A percentile compares a stretch with the other conserved stretches of the same genome.
Conservation (phyloP, 2,888 invertebrate species). For the Ophion ellenae region DNA sequence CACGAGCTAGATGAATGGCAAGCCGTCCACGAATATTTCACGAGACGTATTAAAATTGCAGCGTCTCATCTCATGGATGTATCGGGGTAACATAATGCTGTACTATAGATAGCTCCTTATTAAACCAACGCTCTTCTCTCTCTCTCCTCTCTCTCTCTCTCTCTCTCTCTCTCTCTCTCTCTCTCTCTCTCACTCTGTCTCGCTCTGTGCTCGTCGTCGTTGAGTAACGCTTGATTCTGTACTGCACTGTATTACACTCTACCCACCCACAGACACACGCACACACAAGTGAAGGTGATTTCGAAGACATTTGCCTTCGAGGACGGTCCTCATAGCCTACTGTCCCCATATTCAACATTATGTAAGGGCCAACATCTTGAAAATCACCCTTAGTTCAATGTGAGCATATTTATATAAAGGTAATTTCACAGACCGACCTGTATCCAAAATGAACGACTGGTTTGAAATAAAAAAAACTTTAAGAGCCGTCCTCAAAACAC, state of each 20-base stretch:
- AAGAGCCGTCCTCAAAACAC: too few relatives aligned
- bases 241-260: constrained; percentile 5
- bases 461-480: too few relatives aligned
- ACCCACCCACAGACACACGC: background rate
- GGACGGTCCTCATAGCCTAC: background rate
- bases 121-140: constrained; percentile 78
- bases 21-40: constrained; percentile 83
- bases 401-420: background rate
- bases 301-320: background rate
- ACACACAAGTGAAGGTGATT: background rate
- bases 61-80: constrained; percentile 83
- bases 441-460: too few relatives aligned
- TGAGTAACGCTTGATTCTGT: constrained; percentile 65
- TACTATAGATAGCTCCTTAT: constrained; percentile 85
- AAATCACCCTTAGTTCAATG: background rate
- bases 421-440: too few relatives aligned
- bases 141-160: background rate
- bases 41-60: constrained; percentile 83
- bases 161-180: background rate
- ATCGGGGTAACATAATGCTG: constrained; percentile 84
- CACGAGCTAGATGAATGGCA: constrained; percentile 81
- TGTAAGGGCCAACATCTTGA: background rate
- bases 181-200: background rate
- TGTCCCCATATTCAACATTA: background rate
- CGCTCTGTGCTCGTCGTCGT: constrained; percentile 67